Base-by-base conservation (phyloP, 2,888 invertebrate species). In the Drosophila histrio region DNA sequence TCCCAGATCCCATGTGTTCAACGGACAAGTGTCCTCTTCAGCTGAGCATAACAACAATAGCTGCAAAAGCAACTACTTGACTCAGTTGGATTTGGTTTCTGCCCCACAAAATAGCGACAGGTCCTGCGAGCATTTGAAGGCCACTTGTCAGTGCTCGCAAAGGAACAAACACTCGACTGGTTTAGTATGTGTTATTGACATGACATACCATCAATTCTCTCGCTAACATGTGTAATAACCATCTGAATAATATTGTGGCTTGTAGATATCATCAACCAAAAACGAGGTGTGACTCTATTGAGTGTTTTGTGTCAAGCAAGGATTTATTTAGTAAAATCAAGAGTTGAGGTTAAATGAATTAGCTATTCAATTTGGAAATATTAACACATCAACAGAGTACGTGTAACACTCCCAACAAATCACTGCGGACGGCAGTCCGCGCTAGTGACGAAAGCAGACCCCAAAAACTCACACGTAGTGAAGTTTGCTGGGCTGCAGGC, bases 21-120 rank as follows among this genome's bases (percentile, higher is more conserved):
- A 32, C 24, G 28, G 28, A 41, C 54, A 59, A 88, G 72, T 61
- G 65, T 38, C 64, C 72, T 49, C 80, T 86, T 69, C 52, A 72
- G 46, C 44, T 32, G 17, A 53, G 44, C 59, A 54, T 28, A 57
- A 21, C 62, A 54, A 50, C 58, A 67, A 59, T 54, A 59, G 28
- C 50, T 24, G n/a, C 26, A n/a, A 15, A 21, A 59, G 17, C 44
- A 22, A 26, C 49, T 43, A 61, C 85, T 88, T 60, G 67, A 86
- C 61, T 63, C 66, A 54, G 65, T 79, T 49, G 64, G 65, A 75
- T 65, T 60, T 56, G 60, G 50, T 43, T 26, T 56, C 63, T 59
- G 57, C 32, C 47, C 64, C 58, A 47, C 46, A 62, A 41, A 67
- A 68, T 71, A 56, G 53, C 56, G 49, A 47, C 47, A 56, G 56